These are phyloP conservation scores for Agrochola circellaris DNA, from an alignment of 2,888 invertebrate species.

Conservation along the genomic window DNA sequence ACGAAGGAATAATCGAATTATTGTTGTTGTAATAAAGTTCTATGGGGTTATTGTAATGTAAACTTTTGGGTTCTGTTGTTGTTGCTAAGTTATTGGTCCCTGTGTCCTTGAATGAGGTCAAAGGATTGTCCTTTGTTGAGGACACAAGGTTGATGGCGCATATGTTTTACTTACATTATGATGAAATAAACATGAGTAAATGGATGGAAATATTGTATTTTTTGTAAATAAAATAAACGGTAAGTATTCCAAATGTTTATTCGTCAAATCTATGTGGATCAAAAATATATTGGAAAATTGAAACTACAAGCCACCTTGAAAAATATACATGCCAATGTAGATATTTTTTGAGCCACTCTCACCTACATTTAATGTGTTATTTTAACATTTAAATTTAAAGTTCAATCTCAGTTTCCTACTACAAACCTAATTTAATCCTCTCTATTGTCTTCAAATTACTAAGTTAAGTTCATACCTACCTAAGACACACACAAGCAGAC, in stretches of 20 bases:
- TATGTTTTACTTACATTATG: background rate
- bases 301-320: background rate
- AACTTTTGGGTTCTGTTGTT: slow-evolving; percentile 16
- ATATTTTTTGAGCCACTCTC: background rate
- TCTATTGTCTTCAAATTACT: slow-evolving; percentile 10
- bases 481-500: slow-evolving; percentile 20
- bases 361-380: background rate
- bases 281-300: background rate
- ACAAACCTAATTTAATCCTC: background rate
- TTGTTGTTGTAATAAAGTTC: slow-evolving; percentile 21
- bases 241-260: background rate
- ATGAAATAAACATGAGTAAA: background rate
- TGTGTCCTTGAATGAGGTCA: slow-evolving; percentile 31
- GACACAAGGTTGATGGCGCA: slow-evolving; percentile 1
- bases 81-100: slow-evolving; percentile 9
- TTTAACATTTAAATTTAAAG: background rate
- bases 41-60: slow-evolving; percentile 16
- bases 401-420: background rate
- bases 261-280: background rate
- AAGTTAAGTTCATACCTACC: background rate
- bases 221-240: background rate
- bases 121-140: slow-evolving; percentile 8
- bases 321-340: background rate
- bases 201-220: background rate
- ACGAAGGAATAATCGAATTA: slow-evolving; percentile 19